Evolutionary conservation across 2,113 vertebrate genomes (phyloP), one percentile per base, ranked within the genome.

Genomic region (Sinosuthora webbiana): DNA sequence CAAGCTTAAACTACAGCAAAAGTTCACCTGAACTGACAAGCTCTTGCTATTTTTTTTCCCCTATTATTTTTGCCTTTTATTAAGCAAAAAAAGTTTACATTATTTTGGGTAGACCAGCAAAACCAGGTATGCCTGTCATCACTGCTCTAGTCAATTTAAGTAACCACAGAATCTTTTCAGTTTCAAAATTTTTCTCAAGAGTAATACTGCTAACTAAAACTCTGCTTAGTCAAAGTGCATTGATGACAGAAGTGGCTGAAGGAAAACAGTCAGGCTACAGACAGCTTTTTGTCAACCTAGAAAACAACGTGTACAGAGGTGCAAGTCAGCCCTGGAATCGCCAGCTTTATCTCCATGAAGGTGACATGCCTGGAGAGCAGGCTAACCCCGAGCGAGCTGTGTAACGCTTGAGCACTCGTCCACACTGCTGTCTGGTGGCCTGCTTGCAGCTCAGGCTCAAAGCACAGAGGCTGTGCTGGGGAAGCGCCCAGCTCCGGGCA

Each of bases 361-460:
- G 96, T 96, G 96, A 96, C 93, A 13, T 89, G 95, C 86, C 93
- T 95, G 5, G 8, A 96, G 83, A 92, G 94, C 89, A 78, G 96
- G 95, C 93, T 77, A 59, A 59, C 93, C 77, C 92, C 35, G 10
- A 59, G 94, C 64, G 24, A 90, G 94, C 94, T 90, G 75, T 93
- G 89, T 87, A 70, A 83, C 0, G 89, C 93, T 95, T 96, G 91
- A 67, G 80, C 93, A n/a, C 93, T 92, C 80, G 47, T 96, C 60
- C 93, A 60, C 95, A 60, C 83, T 56, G 91, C 94, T 95, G 89
- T 24, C 95, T 94, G 92, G 76, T 94, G 0, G 74, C 92, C 95
- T 97, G 94, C 95, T 95, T 97, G 94, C 86, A 90, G 94, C 86
- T 96, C 94, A 92, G 94, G 86, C 96, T 95, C 63, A 80, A 21